Base-by-base conservation (phyloP, 2,888 invertebrate species). In the Scaptomyza caliginosa region DNA sequence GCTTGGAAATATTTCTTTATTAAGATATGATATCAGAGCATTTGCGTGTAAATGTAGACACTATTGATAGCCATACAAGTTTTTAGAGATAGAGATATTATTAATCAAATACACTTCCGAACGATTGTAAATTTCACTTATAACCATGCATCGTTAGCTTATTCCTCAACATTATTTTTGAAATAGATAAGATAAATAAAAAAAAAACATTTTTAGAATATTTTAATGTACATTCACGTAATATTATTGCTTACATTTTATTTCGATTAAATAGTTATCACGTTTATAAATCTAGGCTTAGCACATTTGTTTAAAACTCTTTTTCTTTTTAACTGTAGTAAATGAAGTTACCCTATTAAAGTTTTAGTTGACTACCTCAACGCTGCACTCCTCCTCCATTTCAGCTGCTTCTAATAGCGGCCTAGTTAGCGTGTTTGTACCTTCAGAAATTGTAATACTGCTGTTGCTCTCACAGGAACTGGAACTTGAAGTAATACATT, bases 311-410 rank as follows among this genome's bases (percentile, higher is more conserved):
- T 63, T 39, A 24, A 24, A 63, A 70, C 56, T 81, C 62, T 74
- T 50, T 45, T 42, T 43, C 16, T 54, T 28, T 40, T 11, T 30
- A 17, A 43, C n/a, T 46, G 16, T 26, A 19, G 7, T 23, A 6
- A 23, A 23, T 5, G 8, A 6, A 23, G 17, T 17, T 6, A 23
- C 11, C 2, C 17, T 21, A 10, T 7, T n/a, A 8, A 24, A 4
- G 11, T 6, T 28, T 84, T 77, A 91, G 77, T 91, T 91, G 32
- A 91, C 91, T 26, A 91, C 91, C 50, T 91, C 91, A 2, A 91
- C 90, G 39, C 88, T 84, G 46, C 89, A 77, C 57, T 91, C 91
- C 34, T 90, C 90, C 13, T 84, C 71, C n/a, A 82, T 67, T 10
- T 68, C 78, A 4, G 57, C 72, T 4, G 36, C 50, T 17, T 56